Evolutionary conservation across 2,888 invertebrate genomes (phyloP), one percentile per base, ranked within the genome.

Genomic region (Napeogenes sylphis): DNA sequence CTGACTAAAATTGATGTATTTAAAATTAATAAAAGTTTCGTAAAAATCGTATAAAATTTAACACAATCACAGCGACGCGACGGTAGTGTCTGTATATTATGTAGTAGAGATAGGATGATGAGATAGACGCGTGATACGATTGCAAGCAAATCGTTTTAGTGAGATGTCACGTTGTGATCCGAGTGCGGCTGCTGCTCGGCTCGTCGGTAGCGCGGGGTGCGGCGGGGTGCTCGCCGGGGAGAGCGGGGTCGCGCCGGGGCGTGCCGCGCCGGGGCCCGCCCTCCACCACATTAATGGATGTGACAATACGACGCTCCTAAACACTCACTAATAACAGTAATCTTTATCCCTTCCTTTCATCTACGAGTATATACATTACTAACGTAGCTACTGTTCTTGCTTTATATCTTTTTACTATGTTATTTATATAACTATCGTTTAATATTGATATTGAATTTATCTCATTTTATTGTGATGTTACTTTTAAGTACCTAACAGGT

Each of bases 251-350:
- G 62, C 54, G 33, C 58, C 58, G 59, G 61, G 61, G 60, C 55
- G 74, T 76, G 85, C 85, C 85, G 84, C 81, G 85, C 76, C 80
- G 59, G 59, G n/a, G 60, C 78, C 78, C 67, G 84, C 84, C 83
- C 86, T 87, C 79, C 75, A 68, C 75, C 76, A 75, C 78, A 82
- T 84, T 89, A 88, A 87, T 90, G 87, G 87, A 87, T 86, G 84
- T 90, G 87, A 90, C 87, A 89, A 90, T 83, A 85, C 83, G 86
- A 84, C 85, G 87, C 85, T 85, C 85, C 87, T 84, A 78, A 83
- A 83, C 81, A 77, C 68, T 74, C 72, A 70, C 73, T 73, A 73
- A 76, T 80, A 85, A 82, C 80, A 80, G 82, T 87, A 87, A 87
- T 86, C 87, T 83, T 82, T 82, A 83, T 82, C 83, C 82, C 87